Evolutionary conservation across 2,888 invertebrate species (phyloP).

Genomic region (Leucophenga montana): DNA sequence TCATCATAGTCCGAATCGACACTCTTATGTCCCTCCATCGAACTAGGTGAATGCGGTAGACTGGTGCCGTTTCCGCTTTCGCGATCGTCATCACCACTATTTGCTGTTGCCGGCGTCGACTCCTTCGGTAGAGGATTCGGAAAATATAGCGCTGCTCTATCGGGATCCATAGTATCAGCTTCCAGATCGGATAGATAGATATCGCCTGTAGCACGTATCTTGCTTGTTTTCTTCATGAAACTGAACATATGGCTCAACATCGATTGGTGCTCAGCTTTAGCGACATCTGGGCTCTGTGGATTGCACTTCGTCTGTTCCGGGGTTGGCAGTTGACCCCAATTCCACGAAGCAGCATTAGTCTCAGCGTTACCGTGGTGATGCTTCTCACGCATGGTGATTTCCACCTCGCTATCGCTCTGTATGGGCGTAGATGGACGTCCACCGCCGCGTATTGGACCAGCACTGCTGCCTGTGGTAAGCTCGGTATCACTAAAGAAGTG

Average conservation of each 20-base stretch:
- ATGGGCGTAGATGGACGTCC: constrained; percentile 88
- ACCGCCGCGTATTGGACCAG: constrained; percentile 76
- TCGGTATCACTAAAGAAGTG: constrained; percentile 97
- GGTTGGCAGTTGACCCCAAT: constrained; percentile 89
- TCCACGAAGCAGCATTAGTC: constrained; percentile 79
- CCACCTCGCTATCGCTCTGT: constrained; percentile 96
- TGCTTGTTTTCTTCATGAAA: constrained; percentile 87
- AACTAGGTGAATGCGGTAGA: constrained; percentile 93
- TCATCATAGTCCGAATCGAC: constrained; percentile 90
- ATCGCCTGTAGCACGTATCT: constrained; percentile 79
- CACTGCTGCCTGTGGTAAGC: constrained; percentile 78
- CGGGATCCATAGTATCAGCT: constrained; percentile 92
- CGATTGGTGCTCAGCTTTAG: constrained; percentile 75
- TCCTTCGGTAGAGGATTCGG: constrained; percentile 73
- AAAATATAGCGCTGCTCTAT: constrained; percentile 90
- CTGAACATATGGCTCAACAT: constrained; percentile 94
- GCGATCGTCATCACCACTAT: constrained; percentile 86
- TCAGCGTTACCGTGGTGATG: constrained; percentile 63
- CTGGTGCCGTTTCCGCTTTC: constrained; percentile 98
- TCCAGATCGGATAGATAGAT: constrained; percentile 93
- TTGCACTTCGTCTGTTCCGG: constrained; percentile 65
- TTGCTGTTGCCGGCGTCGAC: constrained; percentile 31
- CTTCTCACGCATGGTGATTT: constrained; percentile 76
- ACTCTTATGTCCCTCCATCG: constrained; percentile 82
- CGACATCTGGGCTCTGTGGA: constrained; percentile 38